A percentile compares a stretch with the other conserved stretches of the same genome.
These are phyloP conservation scores for Palythoa grandis DNA, from an alignment of 92 coral and sea anemone species.

Conservation along the genomic window DNA sequence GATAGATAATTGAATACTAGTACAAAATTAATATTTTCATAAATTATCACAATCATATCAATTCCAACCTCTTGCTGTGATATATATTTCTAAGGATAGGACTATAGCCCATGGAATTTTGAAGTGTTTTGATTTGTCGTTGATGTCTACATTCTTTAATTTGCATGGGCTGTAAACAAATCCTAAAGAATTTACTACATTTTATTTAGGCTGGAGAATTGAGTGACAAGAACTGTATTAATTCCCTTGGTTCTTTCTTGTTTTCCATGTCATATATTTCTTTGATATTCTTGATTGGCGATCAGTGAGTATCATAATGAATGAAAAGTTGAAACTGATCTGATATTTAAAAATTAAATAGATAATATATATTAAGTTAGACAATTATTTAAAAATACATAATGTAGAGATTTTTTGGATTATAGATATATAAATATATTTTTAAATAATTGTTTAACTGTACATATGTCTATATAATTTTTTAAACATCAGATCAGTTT, in stretches of 20 bases:
- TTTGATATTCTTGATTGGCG: background rate
- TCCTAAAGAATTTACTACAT: constrained; percentile 9
- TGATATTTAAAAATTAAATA: too few relatives aligned
- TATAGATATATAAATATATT: too few relatives aligned
- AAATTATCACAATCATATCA: background rate
- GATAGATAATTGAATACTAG: too few relatives aligned
- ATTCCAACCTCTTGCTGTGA: background rate
- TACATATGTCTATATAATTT: too few relatives aligned
- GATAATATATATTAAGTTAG: too few relatives aligned
- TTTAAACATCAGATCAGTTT: too few relatives aligned
- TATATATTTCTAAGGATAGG: background rate
- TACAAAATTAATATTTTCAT: background rate
- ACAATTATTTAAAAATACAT: too few relatives aligned
- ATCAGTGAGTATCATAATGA: background rate
- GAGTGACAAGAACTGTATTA: constrained; percentile 13
- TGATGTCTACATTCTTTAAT: background rate
- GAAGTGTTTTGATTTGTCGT: background rate
- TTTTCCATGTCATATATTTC: constrained; percentile 5
- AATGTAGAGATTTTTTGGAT: too few relatives aligned
- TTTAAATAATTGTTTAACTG: too few relatives aligned
- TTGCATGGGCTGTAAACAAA: background rate
- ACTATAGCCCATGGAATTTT: background rate
- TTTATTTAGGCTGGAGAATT: constrained; percentile 14
- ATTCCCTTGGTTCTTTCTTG: background rate
- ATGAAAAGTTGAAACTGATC: background rate